phyloP scores from a whole-genome alignment of 2,888 invertebrate genomes.

The Hoplodrina blanda region DNA sequence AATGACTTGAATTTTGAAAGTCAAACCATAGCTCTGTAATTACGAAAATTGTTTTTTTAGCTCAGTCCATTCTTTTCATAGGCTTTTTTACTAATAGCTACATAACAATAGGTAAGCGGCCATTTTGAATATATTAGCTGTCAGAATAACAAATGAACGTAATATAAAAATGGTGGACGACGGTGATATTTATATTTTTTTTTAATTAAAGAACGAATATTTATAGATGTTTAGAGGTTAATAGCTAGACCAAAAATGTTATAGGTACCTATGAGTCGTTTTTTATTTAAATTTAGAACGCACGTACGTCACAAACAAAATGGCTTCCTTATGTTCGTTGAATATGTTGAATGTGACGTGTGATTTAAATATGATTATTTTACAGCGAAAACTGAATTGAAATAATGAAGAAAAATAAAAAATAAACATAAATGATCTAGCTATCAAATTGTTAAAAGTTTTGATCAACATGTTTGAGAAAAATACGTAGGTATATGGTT shows the following conservation, averaged over 20 bases:
- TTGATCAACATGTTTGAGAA: constrained; percentile 18
- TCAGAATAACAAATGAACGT: constrained; percentile 60
- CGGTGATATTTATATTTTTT: constrained; percentile 39
- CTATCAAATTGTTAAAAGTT: background rate
- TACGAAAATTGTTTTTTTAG: constrained; percentile 34
- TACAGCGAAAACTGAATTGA: no score
- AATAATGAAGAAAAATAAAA: background rate
- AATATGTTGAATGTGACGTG: no score
- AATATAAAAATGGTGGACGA: constrained; percentile 36
- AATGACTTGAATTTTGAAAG: constrained; percentile 16
- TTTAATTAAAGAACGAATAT: constrained; percentile 24
- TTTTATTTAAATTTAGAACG: background rate
- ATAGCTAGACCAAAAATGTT: constrained; percentile 33
- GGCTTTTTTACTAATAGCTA: constrained; percentile 39
- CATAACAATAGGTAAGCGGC: constrained; percentile 30
- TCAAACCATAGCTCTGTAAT: constrained; percentile 27
- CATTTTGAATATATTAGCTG: constrained; percentile 51
- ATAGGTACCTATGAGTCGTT: background rate
- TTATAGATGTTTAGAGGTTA: constrained; percentile 8
- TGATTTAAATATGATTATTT: background rate
- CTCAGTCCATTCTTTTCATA: constrained; percentile 20
- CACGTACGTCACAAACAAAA: no score
- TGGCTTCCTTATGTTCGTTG: background rate
- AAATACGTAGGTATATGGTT: background rate
- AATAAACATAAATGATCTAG: constrained; percentile 1